Base-by-base conservation (phyloP, 2,113 vertebrate genomes). In the Pachypanchax playfairii region DNA sequence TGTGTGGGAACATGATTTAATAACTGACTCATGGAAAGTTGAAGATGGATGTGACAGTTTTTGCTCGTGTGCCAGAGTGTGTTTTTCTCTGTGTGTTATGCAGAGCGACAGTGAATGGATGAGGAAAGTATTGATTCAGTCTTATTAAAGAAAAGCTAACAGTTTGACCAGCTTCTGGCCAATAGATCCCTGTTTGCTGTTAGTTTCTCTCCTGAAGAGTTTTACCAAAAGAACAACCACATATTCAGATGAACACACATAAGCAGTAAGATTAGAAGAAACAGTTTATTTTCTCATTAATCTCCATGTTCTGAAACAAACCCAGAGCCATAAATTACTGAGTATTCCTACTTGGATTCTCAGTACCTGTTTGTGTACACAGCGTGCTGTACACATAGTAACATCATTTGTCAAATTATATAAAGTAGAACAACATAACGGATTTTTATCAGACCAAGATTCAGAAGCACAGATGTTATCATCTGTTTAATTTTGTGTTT, bases 91-190 rank as follows among this genome's bases (percentile, higher is more conserved):
- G 41, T 2, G 61, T 24, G 41, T 56, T 43, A 17, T 50, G 52
- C 21, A 65, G 41, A 0, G 36, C 75, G 60, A 22, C 25, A 47
- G 26, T 13, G 24, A 43, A 13, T 8, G 4, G 17, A 22, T 21
- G 56, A 68, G 14, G 38, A 26, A n/a, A 64, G 54, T 73, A 85
- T 82, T 73, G 77, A 84, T 80, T 71, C 55, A 25, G 54, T 51
- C 33, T 70, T 65, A 85, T 81, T 73, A 44, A 65, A 63, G 52
- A 65, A 70, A 75, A 61, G 24, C 4, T 26, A 64, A 49, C 25
- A 24, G 36, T 56, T 62, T 41, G 59, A 25, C 18, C 39, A 68
- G 39, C 70, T 39, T 41, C 17, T 41, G 33, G 26, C 33, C 41
- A 62, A 48, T 49, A 60, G 53, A 67, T 42, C 36, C 43, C 22